Percentiles rank a stretch among this genome's conserved stretches.
Evolutionary conservation across 2,113 vertebrate species (phyloP).

Genomic region (Todiramphus saurophagus): DNA sequence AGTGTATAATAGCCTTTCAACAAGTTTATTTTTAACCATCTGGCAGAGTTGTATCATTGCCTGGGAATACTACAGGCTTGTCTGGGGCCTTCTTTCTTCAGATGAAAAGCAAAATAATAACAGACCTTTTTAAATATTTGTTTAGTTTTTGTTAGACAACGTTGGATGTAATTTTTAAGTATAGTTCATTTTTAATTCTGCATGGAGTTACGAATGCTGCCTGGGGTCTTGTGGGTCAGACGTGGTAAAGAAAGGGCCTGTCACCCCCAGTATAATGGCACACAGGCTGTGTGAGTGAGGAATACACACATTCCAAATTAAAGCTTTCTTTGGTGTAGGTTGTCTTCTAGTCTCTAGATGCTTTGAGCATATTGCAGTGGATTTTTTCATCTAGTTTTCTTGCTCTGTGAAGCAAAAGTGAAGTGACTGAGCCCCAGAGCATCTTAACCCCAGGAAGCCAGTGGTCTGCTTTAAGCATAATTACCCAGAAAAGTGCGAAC

Average conservation of each 20-base stretch:
- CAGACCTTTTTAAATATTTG: background rate
- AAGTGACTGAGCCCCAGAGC: background rate
- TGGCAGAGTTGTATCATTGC: background rate
- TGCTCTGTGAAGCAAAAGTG: background rate
- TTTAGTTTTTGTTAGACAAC: background rate
- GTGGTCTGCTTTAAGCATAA: background rate
- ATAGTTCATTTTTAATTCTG: background rate
- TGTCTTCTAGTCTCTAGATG: background rate
- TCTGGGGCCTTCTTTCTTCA: background rate
- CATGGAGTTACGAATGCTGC: background rate
- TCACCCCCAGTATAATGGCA: background rate
- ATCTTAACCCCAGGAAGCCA: background rate
- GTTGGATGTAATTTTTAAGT: background rate
- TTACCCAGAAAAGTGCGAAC: background rate
- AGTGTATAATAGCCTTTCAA: background rate
- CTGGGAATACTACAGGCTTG: background rate
- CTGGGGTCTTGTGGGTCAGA: background rate
- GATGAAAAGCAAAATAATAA: background rate
- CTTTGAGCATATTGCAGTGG: background rate
- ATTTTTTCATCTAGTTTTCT: background rate
- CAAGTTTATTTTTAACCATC: background rate
- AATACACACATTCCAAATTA: background rate
- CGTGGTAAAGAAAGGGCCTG: background rate
- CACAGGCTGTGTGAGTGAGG: background rate
- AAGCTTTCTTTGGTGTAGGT: background rate